Evolutionary conservation across 2,888 invertebrate genomes (phyloP), one percentile per base, ranked within the genome.

Genomic region (Dicyrtomina minuta): DNA sequence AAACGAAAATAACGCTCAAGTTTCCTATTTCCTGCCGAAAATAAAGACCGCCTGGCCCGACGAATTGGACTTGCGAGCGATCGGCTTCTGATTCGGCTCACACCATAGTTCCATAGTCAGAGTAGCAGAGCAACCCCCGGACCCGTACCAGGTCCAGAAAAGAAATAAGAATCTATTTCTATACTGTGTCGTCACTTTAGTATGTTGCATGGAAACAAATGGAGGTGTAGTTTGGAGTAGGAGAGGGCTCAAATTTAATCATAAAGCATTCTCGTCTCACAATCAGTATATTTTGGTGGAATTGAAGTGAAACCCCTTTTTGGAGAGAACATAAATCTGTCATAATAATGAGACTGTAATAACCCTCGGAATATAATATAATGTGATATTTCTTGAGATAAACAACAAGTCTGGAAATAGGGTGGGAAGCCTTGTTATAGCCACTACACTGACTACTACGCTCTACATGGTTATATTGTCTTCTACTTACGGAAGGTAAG

Each of bases 261-360:
- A 64, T 62, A 33, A 58, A 60, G 60, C 49, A 27, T 60, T 12
- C 41, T 27, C 20, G 12, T 20, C 41, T 20, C 53, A 53, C 24
- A 15, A 24, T 51, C 17, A 20, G 53, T 6, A 53, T 6, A 53
- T 51, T 17, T 51, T 22, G 26, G 10, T 58, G 5, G 39, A 17
- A 58, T 58, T 58, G 58, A 20, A 58, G 46, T 26, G 24, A 24
- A 53, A 64, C 64, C 64, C 64, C 53, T 51, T 60, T 64, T 64
- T 64, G 33, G 51, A 22, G 3, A 22, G 44, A 61, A 53, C 60
- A 72, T 72, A 72, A 72, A 72, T 72, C 72, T 70, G 72, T 70
- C 72, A 69, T 72, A 69, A 72, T 72, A 72, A 72, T 70, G 67
- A 70, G 69, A 70, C 68, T 68, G 71, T 71, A 71, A 71, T 71